A percentile compares a stretch with the other conserved stretches of the same genome.
Conservation (phyloP, 2,888 invertebrate species). For the Boloria euphrosyne region DNA sequence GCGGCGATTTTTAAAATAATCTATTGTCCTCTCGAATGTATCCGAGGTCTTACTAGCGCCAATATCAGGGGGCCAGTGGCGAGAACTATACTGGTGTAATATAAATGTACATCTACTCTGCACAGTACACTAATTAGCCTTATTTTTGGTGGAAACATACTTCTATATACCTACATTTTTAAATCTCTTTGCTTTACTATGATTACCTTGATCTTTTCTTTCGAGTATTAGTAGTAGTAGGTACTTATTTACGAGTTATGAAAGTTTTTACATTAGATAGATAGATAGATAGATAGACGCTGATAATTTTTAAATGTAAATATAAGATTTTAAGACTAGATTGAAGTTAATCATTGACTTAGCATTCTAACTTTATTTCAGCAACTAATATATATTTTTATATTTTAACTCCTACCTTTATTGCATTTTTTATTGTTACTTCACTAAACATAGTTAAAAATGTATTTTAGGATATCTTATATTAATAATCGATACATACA, state of each 20-base stretch:
- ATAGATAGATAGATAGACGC: constrained; percentile 5
- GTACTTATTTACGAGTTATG: constrained; percentile 45
- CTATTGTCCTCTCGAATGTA: no score
- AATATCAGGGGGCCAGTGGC: no score
- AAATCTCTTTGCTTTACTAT: constrained; percentile 54
- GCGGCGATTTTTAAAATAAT: no score
- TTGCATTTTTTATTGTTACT: neutral
- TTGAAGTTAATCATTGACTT: constrained; percentile 76
- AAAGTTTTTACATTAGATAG: constrained; percentile 40
- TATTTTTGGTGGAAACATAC: neutral
- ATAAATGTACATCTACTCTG: no score
- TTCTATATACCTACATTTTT: neutral
- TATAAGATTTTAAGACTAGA: constrained; percentile 62
- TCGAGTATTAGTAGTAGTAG: constrained; percentile 45
- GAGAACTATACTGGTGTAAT: no score
- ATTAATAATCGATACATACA: no score
- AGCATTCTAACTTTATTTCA: constrained; percentile 48
- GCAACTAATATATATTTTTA: constrained; percentile 36
- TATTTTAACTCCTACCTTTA: constrained; percentile 8
- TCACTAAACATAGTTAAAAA: no score
- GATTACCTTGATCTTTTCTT: constrained; percentile 80
- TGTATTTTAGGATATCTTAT: no score
- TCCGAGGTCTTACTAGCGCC: no score
- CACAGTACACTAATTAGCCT: no score
- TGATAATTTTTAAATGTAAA: constrained; percentile 34